Evolutionary conservation across 2,888 invertebrate species (phyloP).

Genomic region (Tuta absoluta): DNA sequence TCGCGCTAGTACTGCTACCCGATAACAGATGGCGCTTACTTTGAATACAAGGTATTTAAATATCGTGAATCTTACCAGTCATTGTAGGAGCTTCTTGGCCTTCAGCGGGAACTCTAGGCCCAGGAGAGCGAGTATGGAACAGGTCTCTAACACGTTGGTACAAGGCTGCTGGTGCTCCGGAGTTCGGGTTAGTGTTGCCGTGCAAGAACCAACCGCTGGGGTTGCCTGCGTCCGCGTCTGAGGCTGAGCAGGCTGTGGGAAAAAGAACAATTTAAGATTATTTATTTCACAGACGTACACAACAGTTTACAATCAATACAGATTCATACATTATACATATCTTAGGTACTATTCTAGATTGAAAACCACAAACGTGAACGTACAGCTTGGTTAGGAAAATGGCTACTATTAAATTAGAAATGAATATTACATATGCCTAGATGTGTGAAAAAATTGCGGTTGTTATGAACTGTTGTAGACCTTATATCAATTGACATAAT

Average conservation of each 20-base stretch:
- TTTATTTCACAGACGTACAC: too few species aligned
- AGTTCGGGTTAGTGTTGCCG: constrained; percentile 63
- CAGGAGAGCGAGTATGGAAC: constrained; percentile 83
- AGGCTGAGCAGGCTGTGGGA: constrained; percentile 73
- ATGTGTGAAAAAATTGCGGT: too few species aligned
- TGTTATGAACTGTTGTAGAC: too few species aligned
- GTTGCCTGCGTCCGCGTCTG: constrained; percentile 80
- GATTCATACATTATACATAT: too few species aligned
- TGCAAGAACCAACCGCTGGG: constrained; percentile 89
- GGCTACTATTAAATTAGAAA: too few species aligned
- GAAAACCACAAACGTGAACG: too few species aligned
- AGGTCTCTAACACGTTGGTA: constrained; percentile 92
- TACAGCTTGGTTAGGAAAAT: too few species aligned
- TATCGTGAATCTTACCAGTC: constrained; percentile 61
- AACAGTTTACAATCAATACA: too few species aligned
- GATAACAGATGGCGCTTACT: not conserved
- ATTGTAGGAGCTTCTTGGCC: constrained; percentile 77
- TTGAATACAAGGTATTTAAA: not conserved
- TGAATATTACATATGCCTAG: too few species aligned
- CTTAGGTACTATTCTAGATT: too few species aligned
- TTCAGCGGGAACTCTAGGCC: constrained; percentile 71
- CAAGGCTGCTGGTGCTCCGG: constrained; percentile 85
- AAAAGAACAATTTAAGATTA: not conserved
- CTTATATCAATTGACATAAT: too few species aligned
- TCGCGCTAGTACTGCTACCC: not conserved